Percentiles rank a stretch among this genome's conserved stretches.
Evolutionary conservation across 2,113 vertebrate species (phyloP).

Genomic region (Zapus hudsonius): DNA sequence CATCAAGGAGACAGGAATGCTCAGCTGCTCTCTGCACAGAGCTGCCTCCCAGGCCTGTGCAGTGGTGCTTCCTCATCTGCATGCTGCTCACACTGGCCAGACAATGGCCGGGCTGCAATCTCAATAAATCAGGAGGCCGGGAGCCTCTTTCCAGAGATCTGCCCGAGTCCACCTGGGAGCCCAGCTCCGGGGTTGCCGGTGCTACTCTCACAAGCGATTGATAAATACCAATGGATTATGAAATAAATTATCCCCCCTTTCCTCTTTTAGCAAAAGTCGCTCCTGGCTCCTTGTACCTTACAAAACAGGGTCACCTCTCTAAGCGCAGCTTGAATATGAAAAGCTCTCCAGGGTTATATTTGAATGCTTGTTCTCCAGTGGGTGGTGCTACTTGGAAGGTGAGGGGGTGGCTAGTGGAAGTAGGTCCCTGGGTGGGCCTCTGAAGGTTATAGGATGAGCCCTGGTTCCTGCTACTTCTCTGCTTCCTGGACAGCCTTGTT

Average conservation of each 20-base stretch:
- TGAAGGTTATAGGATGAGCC: not conserved
- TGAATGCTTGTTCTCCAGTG: not conserved
- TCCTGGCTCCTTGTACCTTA: not conserved
- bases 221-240: not conserved
- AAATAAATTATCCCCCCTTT: not conserved
- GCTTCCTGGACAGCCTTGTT: not conserved
- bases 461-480: not conserved
- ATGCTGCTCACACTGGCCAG: not conserved
- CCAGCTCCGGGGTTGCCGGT: too few species aligned
- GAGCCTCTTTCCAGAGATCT: not conserved
- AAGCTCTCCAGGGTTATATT: not conserved
- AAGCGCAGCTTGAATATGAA: not conserved
- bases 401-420: not conserved
- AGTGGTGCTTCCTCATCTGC: not conserved
- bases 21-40: not conserved
- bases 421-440: not conserved
- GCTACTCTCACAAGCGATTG: not conserved
- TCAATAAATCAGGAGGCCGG: conserved; percentile 14
- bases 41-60: not conserved
- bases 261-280: not conserved
- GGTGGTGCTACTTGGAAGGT: not conserved
- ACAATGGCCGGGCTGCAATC: not conserved
- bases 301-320: not conserved
- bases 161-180: not conserved
- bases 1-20: not conserved